Base-by-base conservation (phyloP, 2,113 vertebrate species). In the Cynopterus brachyotis region DNA sequence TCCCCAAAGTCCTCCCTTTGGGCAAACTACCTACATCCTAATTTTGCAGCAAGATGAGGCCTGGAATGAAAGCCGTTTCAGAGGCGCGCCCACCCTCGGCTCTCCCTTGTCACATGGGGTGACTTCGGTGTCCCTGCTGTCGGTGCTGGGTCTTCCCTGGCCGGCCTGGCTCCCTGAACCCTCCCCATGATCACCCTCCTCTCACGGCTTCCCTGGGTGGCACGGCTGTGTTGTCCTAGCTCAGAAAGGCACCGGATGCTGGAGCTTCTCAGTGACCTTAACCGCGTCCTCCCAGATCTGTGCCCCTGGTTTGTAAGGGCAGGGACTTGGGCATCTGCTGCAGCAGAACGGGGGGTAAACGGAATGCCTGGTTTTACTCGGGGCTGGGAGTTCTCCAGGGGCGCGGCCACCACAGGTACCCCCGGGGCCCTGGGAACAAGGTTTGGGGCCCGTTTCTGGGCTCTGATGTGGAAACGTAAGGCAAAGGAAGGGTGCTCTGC, bases 401-500 rank as follows among this genome's bases (percentile, higher is more conserved):
- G 86, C 50, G 59, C 53, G 59, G 30, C 40, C 60, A 0, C 78
- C 73, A 64, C 2, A 9, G 67, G 17, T 75, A 60, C 92, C 95
- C n/a, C 30, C 78, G 26, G 64, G 92, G 17, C 95, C 42, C 37
- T 73, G n/a, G 24, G 32, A 85, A 85, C 47, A 35, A 55, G 95
- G 78, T 8, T 20, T 26, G 94, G 87, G 66, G 86, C 72, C 64
- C 32, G 82, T 89, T 70, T 85, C 78, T 97, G 84, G 69, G n/a
- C 64, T 92, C 93, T 82, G 97, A 82, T 22, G 73, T 13, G 75
- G 80, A 90, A 86, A 98, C 91, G 67, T 81, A 94, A 98, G 97
- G 90, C 70, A 95, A 93, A 64, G 40, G n/a, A 86, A 95, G 94
- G 91, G 69, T 0, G 22, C 45, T 19, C 20, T 11, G 80, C 69